Percentiles rank a stretch among this genome's conserved stretches.
Conservation (phyloP, 2,797 vertebrate species). For the Semaprochilodus insignis region DNA sequence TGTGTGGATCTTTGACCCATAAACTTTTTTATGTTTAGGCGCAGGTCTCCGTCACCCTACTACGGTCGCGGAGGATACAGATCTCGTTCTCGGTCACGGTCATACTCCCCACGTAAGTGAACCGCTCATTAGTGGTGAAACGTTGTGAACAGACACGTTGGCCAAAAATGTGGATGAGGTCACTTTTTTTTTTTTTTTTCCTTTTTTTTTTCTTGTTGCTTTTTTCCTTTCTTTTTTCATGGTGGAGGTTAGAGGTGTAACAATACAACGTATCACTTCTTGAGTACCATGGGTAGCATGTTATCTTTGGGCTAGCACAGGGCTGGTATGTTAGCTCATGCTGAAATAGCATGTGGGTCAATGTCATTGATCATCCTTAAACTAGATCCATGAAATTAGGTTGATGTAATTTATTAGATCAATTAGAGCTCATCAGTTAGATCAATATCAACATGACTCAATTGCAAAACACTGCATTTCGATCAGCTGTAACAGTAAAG, state of each 20-base stretch:
- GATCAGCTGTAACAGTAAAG: too few species aligned
- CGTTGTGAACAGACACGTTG: neutral
- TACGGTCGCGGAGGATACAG: slow-evolving; percentile 90
- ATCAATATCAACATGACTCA: too few species aligned
- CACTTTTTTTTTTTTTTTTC: neutral
- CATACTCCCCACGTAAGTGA: slow-evolving; percentile 94
- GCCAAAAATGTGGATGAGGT: neutral
- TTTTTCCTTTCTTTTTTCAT: neutral
- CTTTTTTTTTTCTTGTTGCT: neutral
- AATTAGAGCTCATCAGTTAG: too few species aligned
- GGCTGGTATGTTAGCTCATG: neutral
- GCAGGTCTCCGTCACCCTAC: slow-evolving; percentile 93
- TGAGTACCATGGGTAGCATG: too few species aligned
- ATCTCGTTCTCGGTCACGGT: slow-evolving; percentile 92
- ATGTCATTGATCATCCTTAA: too few species aligned
- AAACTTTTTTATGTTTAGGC: slow-evolving; percentile 73
- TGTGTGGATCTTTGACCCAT: neutral
- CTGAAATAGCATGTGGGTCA: neutral
- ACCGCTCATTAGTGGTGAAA: neutral
- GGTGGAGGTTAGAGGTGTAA: neutral
- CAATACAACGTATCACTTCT: neutral
- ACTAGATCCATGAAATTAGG: too few species aligned
- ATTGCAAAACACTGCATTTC: too few species aligned
- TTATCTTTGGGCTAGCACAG: too few species aligned
- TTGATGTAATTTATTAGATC: too few species aligned